phyloP scores from a whole-genome alignment of 2,888 invertebrate species.

The Troilus luridus region DNA sequence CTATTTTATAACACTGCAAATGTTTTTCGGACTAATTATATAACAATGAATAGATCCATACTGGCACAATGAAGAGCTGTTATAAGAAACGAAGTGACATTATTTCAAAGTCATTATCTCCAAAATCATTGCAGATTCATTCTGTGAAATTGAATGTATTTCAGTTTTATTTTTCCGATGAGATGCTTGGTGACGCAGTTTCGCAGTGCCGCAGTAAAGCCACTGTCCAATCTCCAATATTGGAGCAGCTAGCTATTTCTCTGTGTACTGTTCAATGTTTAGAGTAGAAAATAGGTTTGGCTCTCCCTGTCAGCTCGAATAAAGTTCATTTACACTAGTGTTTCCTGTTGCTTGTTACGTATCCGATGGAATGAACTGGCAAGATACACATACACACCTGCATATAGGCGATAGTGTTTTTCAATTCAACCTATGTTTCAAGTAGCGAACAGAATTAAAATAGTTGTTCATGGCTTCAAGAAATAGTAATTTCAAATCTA shows the following conservation, averaged over 20 bases:
- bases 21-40: not conserved
- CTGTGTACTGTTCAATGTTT: slow-evolving; percentile 23
- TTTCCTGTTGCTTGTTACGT: slow-evolving; percentile 23
- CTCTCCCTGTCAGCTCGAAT: slow-evolving; percentile 14
- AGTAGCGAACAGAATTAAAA: too few relatives aligned
- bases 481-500: too few relatives aligned
- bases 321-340: slow-evolving; percentile 28
- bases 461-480: too few relatives aligned
- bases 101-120: too few relatives aligned
- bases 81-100: too few relatives aligned
- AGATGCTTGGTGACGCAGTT: not conserved
- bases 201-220: not conserved
- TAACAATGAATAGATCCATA: not conserved
- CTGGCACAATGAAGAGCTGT: too few relatives aligned
- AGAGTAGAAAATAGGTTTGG: slow-evolving; percentile 40
- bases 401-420: too few relatives aligned
- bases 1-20: too few relatives aligned
- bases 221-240: slow-evolving; percentile 16
- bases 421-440: too few relatives aligned
- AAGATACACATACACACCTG: slow-evolving; percentile 6
- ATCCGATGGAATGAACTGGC: slow-evolving; percentile 6
- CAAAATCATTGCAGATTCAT: not conserved
- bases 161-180: not conserved
- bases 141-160: not conserved
- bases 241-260: slow-evolving; percentile 13